These are phyloP conservation scores for Ivindomyrus marchei DNA, from an alignment of 2,113 vertebrate species.

Conservation along the genomic window DNA sequence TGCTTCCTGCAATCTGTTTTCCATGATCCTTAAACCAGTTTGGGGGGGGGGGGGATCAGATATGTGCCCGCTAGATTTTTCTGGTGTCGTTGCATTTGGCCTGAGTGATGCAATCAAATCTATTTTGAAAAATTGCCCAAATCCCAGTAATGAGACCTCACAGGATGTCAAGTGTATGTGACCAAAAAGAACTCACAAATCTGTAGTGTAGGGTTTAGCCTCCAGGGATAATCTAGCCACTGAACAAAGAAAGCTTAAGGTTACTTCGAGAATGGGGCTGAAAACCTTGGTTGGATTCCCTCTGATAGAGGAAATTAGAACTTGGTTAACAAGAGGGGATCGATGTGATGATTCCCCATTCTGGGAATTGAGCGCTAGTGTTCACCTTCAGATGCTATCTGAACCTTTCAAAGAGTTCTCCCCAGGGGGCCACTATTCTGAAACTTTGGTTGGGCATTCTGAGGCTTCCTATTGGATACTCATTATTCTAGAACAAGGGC, in stretches of 20 bases:
- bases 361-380: not conserved
- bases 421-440: not conserved
- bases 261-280: not conserved
- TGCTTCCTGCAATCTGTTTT: not conserved
- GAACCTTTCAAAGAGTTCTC: not conserved
- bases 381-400: not conserved
- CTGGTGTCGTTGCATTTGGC: not conserved
- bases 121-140: not conserved
- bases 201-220: not conserved
- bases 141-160: slow-evolving; percentile 9
- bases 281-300: slow-evolving; percentile 9
- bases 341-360: not conserved
- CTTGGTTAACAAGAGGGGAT: not conserved
- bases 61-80: not conserved
- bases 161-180: not conserved
- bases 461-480: not conserved
- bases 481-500: not conserved
- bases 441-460: not conserved
- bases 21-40: not conserved
- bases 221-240: not conserved
- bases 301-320: not conserved
- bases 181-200: not conserved
- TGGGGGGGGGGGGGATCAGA: not conserved
- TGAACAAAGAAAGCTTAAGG: not conserved
- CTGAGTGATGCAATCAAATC: not conserved